These are phyloP conservation scores for Psylliodes chrysocephalus DNA, from an alignment of 2,888 invertebrate species.

Conservation along the genomic window DNA sequence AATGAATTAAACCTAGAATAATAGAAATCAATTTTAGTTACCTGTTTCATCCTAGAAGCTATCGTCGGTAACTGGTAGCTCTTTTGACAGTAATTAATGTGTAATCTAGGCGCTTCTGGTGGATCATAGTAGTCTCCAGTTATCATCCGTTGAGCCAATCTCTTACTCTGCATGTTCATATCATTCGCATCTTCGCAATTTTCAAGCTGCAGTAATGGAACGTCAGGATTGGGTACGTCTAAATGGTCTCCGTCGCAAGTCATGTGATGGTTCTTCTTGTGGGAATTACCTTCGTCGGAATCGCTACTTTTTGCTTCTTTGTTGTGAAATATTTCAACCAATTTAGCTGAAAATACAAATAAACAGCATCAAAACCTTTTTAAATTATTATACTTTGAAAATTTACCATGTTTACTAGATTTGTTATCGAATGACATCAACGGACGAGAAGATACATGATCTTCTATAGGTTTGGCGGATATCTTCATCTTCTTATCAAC, in stretches of 20 bases:
- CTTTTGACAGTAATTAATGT: constrained; percentile 47
- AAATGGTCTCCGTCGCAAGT: constrained; percentile 13
- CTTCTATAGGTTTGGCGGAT: background rate
- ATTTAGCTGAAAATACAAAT: constrained; percentile 45
- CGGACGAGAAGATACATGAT: background rate
- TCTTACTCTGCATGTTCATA: background rate
- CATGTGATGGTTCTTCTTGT: constrained; percentile 25
- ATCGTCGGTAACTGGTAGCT: constrained; percentile 73
- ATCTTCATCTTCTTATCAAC: constrained; percentile 13
- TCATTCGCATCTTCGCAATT: background rate
- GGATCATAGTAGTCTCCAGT: constrained; percentile 43
- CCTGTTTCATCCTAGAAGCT: constrained; percentile 74
- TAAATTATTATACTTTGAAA: too few species aligned
- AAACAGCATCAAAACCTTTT: too few species aligned
- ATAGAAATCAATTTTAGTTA: constrained; percentile 66
- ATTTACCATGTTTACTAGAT: background rate
- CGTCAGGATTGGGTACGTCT: constrained; percentile 16
- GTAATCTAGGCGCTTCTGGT: constrained; percentile 47
- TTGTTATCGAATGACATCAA: too few species aligned
- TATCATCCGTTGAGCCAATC: constrained; percentile 7
- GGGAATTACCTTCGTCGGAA: constrained; percentile 55
- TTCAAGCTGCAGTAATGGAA: constrained; percentile 12
- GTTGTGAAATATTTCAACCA: constrained; percentile 63
- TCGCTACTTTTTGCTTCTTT: constrained; percentile 58
- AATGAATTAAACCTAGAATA: background rate